Evolutionary conservation across 2,113 vertebrate species (phyloP), one percentile per base, ranked within the genome.

Genomic region (Leptosomus discolor): DNA sequence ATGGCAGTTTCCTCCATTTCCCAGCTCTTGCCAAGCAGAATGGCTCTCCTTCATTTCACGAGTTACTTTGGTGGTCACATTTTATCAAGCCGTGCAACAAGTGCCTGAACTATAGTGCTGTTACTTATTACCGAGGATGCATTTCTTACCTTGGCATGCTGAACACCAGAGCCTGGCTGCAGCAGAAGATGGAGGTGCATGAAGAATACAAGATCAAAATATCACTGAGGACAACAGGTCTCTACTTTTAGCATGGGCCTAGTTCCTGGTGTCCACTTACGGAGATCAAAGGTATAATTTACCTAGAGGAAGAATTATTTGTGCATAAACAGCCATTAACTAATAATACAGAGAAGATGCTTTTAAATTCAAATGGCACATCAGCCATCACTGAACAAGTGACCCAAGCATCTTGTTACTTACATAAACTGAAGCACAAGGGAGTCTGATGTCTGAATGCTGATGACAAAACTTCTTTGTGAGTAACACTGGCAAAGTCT

Each of bases 231-330:
- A 75, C 83, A 91, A 30, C 32, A 94, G 46, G 78, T 41, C 17
- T 88, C 37, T 69, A 3, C 46, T 81, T 74, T 50, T 43, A 51
- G 43, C 41, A 39, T 22, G 26, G 41, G n/a, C 73, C 70, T 74
- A 30, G 9, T 76, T 91, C 57, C 61, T 86, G 54, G 48, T 58
- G 77, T 53, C 80, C 80, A 69, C 83, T 95, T 97, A 79, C 1
- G 13, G 65, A 94, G 77, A 91, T 69, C 81, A 95, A 95, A 96
- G 81, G 41, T 85, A 18, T 91, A 82, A 92, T 91, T 95, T 94
- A 85, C 78, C 88, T 90, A 94, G 48, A 95, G 77, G 94, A 86
- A 90, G 86, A 95, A 94, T 94, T 95, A 95, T 91, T 95, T 82
- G 30, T 53, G 45, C 77, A 82, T 91, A 97, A 95, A 75, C 88